A percentile compares a stretch with the other conserved stretches of the same genome.
Evolutionary conservation across 1,140 invertebrate species (phyloP).

Genomic region (Sipha flava): DNA sequence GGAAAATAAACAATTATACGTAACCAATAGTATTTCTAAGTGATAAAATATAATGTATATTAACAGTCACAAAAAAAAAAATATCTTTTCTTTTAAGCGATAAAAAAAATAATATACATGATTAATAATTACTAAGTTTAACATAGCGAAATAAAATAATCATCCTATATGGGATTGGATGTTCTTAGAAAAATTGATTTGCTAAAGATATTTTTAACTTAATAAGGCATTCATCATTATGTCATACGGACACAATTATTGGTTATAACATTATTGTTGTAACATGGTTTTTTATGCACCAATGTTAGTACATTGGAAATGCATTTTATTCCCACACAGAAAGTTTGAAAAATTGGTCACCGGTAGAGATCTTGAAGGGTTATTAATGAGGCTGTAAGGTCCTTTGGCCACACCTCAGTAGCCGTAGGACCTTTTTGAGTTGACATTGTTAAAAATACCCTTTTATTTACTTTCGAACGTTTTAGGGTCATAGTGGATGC

Average conservation of each 20-base stretch:
- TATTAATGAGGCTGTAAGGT: not conserved
- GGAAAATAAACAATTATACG: too few relatives aligned
- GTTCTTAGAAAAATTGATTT: too few relatives aligned
- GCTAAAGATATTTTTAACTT: not conserved
- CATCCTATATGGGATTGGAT: too few relatives aligned
- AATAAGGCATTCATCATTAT: not conserved
- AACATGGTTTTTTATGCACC: not conserved
- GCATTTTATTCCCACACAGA: not conserved
- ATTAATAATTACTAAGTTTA: too few relatives aligned
- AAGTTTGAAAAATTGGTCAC: not conserved
- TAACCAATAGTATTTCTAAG: too few relatives aligned
- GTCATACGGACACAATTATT: not conserved
- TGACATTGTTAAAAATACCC: not conserved
- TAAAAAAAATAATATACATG: too few relatives aligned
- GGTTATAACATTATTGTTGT: not conserved
- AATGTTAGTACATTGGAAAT: not conserved
- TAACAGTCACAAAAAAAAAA: too few relatives aligned
- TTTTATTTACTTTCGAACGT: conserved; percentile 8
- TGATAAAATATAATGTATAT: too few relatives aligned
- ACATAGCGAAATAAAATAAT: too few relatives aligned
- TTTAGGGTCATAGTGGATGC: not conserved
- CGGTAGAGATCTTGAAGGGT: not conserved
- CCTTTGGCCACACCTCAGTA: not conserved
- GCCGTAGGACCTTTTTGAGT: not conserved
- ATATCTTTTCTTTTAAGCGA: too few relatives aligned